phyloP scores from a whole-genome alignment of 2,797 vertebrate genomes.

The Neosilurus mollespiculum region DNA sequence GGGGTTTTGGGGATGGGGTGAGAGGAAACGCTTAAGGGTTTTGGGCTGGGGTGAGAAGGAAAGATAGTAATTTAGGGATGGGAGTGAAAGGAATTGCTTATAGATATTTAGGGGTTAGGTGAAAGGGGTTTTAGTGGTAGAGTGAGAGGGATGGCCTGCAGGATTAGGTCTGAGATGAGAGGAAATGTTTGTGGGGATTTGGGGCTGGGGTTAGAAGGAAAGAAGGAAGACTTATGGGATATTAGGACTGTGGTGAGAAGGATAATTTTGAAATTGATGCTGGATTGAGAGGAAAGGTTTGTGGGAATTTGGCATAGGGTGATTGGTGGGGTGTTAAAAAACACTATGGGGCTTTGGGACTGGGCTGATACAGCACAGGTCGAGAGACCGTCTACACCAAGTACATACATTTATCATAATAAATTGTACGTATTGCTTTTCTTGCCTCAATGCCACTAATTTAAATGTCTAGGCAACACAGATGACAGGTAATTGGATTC shows the following conservation, averaged over 20 bases:
- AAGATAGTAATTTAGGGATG: neutral
- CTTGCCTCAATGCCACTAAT: constrained; percentile 36
- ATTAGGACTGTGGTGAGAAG: too few species aligned
- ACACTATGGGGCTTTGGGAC: neutral
- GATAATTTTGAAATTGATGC: too few species aligned
- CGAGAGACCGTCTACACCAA: constrained; percentile 1
- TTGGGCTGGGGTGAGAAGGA: neutral
- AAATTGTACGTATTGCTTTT: constrained; percentile 43
- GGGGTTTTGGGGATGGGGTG: neutral
- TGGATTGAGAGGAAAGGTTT: neutral
- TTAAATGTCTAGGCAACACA: constrained; percentile 41
- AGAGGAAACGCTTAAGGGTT: neutral
- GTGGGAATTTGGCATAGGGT: neutral
- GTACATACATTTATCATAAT: constrained; percentile 52
- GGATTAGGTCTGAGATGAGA: neutral
- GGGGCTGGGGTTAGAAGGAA: neutral
- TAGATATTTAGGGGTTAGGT: neutral
- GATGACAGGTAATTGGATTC: constrained; percentile 54
- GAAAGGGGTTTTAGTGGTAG: neutral
- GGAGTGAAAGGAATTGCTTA: neutral
- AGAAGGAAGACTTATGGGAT: neutral
- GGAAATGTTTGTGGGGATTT: neutral
- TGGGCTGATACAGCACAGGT: neutral
- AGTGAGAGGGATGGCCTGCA: neutral
- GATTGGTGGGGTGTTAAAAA: neutral